Percentiles rank a stretch among this genome's conserved stretches.
phyloP scores from a whole-genome alignment of 2,888 invertebrate species.

The Meghimatium bilineatum region DNA sequence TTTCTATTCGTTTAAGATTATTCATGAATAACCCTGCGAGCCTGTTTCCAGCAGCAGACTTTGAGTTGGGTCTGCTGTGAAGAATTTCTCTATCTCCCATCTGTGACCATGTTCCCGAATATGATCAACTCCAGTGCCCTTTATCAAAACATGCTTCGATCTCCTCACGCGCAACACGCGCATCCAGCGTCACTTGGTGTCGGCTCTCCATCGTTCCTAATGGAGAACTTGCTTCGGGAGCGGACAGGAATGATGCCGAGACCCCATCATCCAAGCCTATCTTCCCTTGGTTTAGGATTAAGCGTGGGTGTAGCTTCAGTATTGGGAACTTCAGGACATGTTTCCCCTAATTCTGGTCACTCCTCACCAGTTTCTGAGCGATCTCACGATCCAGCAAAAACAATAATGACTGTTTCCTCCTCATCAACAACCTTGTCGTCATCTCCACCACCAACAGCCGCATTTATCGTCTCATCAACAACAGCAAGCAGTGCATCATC shows the following conservation, averaged over 20 bases:
- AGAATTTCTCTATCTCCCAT: background rate
- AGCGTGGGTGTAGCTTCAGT: conserved; percentile 30
- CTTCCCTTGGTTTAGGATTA: conserved; percentile 46
- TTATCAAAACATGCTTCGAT: conserved; percentile 70
- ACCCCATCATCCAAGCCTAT: conserved; percentile 38
- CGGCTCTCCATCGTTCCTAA: conserved; percentile 66
- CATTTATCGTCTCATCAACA: background rate
- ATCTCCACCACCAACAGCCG: conserved; percentile 18
- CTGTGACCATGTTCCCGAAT: conserved; percentile 67
- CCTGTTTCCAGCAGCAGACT: background rate
- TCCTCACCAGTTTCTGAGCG: conserved; percentile 43
- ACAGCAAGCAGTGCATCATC: background rate
- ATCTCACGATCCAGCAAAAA: conserved; percentile 39
- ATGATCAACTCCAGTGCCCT: conserved; percentile 71
- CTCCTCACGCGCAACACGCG: conserved; percentile 58
- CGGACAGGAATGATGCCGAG: conserved; percentile 47
- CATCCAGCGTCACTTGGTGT: conserved; percentile 54
- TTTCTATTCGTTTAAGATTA: no score
- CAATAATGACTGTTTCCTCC: conserved; percentile 4
- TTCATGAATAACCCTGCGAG: background rate
- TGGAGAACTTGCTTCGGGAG: conserved; percentile 72
- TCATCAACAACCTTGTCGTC: conserved; percentile 20
- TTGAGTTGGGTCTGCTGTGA: background rate
- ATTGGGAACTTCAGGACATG: conserved; percentile 17
- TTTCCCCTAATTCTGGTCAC: conserved; percentile 38